phyloP scores from a whole-genome alignment of 2,888 invertebrate genomes.

The Matsumyia berberina region DNA sequence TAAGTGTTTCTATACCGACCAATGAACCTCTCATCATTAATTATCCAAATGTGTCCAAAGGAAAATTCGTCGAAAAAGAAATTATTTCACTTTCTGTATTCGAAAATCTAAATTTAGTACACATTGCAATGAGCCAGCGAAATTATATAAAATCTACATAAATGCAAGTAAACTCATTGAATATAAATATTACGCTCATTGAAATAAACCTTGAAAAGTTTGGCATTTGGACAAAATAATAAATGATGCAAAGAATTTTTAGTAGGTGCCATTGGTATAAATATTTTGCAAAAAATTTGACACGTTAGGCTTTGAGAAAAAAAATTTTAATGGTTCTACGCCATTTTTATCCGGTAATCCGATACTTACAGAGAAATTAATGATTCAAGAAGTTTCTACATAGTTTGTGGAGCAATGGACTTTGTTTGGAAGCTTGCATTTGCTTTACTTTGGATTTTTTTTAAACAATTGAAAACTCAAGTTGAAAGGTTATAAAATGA shows the following conservation, averaged over 20 bases:
- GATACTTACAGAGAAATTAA: constrained; percentile 5
- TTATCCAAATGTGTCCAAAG: not conserved
- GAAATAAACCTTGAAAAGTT: constrained; percentile 58
- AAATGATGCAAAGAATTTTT: constrained; percentile 62
- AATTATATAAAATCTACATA: constrained; percentile 36
- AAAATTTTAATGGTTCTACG: no score
- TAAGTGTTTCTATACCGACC: no score
- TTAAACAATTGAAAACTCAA: constrained; percentile 45
- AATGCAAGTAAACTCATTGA: constrained; percentile 49
- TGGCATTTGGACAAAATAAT: constrained; percentile 63
- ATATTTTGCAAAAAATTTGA: constrained; percentile 8
- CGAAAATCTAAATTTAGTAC: constrained; percentile 59
- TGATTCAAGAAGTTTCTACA: not conserved
- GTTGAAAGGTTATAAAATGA: not conserved
- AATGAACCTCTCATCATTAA: not conserved
- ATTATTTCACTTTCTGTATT: constrained; percentile 39
- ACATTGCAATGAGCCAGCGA: constrained; percentile 35
- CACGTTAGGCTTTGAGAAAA: no score
- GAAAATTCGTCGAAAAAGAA: not conserved
- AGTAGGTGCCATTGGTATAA: not conserved
- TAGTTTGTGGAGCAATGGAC: not conserved
- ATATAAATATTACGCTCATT: constrained; percentile 39
- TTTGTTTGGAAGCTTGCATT: not conserved
- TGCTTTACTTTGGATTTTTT: not conserved
- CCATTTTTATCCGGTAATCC: constrained; percentile 20